Evolutionary conservation across 2,113 vertebrate genomes (phyloP).

Genomic region (Tylochromis polylepis): DNA sequence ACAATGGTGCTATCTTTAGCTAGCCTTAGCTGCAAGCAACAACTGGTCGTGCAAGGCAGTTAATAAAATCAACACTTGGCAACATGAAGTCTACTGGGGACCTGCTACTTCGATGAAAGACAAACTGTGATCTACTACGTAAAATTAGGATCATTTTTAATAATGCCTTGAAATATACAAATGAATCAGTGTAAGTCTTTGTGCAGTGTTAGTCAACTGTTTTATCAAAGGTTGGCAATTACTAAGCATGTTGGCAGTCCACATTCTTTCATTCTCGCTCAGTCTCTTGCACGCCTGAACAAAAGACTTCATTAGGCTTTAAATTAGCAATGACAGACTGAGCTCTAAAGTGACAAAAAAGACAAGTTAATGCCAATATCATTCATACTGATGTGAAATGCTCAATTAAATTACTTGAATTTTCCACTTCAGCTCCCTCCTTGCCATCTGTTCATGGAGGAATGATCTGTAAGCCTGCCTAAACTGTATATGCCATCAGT

Average conservation of each 20-base stretch:
- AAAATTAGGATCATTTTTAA: neutral
- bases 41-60: slow-evolving; percentile 16
- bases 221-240: neutral
- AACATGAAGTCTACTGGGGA: neutral
- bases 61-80: slow-evolving; percentile 14
- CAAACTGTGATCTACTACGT: neutral
- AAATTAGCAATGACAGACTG: neutral
- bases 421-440: neutral
- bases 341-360: neutral
- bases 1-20: slow-evolving; percentile 51
- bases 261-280: neutral
- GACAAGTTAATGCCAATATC: neutral
- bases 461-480: neutral
- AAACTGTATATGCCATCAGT: neutral
- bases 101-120: neutral
- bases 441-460: neutral
- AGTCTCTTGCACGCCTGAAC: neutral
- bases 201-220: neutral
- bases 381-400: neutral
- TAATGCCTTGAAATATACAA: neutral
- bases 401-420: neutral
- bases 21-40: slow-evolving; percentile 42
- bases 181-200: neutral
- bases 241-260: neutral
- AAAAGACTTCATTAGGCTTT: neutral